Conservation (phyloP, 2,113 vertebrate species). For the Elgaria multicarinata region DNA sequence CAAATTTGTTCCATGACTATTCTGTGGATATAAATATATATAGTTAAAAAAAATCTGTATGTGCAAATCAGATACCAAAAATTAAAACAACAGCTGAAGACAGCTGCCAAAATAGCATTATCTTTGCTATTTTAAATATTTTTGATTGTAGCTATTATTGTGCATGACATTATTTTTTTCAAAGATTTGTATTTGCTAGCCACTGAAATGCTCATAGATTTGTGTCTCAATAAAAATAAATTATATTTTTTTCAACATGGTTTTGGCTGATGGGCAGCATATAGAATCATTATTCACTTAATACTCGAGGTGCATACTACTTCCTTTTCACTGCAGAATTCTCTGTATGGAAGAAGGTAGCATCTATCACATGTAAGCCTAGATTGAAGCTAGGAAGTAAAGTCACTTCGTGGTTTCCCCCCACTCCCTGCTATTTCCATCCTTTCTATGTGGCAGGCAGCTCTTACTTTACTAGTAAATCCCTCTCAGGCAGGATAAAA, state of each 20-base stretch:
- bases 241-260: constrained; percentile 61
- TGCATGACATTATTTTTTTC: constrained; percentile 44
- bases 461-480: constrained; percentile 21
- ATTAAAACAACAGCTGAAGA: constrained; percentile 57
- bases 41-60: constrained; percentile 35
- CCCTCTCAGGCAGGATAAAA: constrained; percentile 26
- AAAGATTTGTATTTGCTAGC: constrained; percentile 56
- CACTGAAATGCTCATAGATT: constrained; percentile 54
- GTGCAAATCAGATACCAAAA: constrained; percentile 54
- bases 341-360: constrained; percentile 29
- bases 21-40: not conserved
- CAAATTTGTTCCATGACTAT: constrained; percentile 6
- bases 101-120: constrained; percentile 56
- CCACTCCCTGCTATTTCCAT: constrained; percentile 15
- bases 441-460: constrained; percentile 18
- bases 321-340: constrained; percentile 15
- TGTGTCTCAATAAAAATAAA: constrained; percentile 55
- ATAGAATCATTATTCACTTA: constrained; percentile 70
- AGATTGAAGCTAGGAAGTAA: constrained; percentile 34
- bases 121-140: constrained; percentile 12
- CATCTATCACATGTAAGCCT: constrained; percentile 49
- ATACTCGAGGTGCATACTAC: constrained; percentile 44
- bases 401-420: not conserved
- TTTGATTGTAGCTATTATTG: not conserved
- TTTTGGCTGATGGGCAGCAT: constrained; percentile 56